Conservation (phyloP, 2,888 invertebrate species). For the Drosophila fungiperda region DNA sequence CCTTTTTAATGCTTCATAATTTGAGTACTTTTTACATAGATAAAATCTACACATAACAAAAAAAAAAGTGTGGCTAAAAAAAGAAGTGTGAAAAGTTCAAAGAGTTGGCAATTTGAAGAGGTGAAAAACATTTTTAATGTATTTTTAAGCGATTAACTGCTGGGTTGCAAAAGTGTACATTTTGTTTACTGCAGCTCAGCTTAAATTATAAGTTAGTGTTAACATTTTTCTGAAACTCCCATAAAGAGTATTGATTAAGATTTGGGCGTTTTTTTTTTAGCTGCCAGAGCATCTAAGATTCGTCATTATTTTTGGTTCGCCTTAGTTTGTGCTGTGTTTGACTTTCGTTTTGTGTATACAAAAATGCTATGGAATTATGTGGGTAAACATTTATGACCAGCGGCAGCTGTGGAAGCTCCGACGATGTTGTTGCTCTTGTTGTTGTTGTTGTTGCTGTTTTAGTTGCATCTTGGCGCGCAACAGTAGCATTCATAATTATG, state of each 20-base stretch:
- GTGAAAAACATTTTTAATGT: neutral
- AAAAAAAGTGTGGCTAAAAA: neutral
- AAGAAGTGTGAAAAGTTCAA: neutral
- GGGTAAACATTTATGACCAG: slow-evolving; percentile 80
- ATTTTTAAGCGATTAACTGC: neutral
- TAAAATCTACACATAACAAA: neutral
- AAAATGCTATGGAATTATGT: slow-evolving; percentile 76
- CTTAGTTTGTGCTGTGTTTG: slow-evolving; percentile 58
- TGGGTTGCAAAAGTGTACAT: neutral
- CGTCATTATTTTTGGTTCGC: neutral
- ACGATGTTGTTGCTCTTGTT: slow-evolving; percentile 1
- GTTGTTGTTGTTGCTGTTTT: neutral
- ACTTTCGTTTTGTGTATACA: slow-evolving; percentile 72
- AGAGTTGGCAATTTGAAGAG: neutral
- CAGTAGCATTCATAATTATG: slow-evolving; percentile 77
- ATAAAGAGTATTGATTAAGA: neutral
- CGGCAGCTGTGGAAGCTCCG: slow-evolving; percentile 47
- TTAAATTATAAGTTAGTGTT: neutral
- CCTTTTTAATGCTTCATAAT: slow-evolving; percentile 1
- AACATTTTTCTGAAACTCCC: neutral
- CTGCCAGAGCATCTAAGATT: slow-evolving; percentile 17
- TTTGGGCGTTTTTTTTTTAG: neutral
- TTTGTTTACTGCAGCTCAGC: neutral
- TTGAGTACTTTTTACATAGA: too few species aligned
- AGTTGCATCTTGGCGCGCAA: slow-evolving; percentile 46